Conservation (phyloP, 2,113 vertebrate species). For the Opisthocomus hoazin region DNA sequence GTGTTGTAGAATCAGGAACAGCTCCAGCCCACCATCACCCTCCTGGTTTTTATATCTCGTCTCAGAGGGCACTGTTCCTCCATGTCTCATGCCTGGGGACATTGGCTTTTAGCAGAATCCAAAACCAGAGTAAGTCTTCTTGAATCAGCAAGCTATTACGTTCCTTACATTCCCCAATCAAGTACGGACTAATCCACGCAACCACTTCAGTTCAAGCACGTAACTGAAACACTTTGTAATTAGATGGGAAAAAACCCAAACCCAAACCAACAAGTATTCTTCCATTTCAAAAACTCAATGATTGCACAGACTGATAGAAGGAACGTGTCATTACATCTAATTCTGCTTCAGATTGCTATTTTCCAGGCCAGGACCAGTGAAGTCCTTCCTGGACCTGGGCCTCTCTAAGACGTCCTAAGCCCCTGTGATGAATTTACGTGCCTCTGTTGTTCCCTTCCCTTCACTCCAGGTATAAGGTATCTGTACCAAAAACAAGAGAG, state of each 20-base stretch:
- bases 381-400: background rate
- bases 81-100: rapidly evolving
- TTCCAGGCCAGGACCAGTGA: background rate
- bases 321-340: background rate
- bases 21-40: background rate
- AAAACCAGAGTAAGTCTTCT: background rate
- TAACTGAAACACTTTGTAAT: background rate
- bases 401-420: background rate
- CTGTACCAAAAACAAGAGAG: background rate
- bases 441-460: background rate
- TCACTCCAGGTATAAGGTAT: background rate
- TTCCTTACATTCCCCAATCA: background rate
- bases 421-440: background rate
- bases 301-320: background rate
- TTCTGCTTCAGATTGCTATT: background rate
- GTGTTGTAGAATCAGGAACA: background rate
- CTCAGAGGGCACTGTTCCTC: background rate
- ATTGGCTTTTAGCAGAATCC: background rate
- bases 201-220: background rate
- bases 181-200: background rate
- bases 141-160: background rate
- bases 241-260: background rate
- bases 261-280: background rate
- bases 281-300: background rate
- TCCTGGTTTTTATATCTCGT: background rate